Evolutionary conservation across 2,113 vertebrate species (phyloP).

Genomic region (Microcebus ravelobensis): DNA sequence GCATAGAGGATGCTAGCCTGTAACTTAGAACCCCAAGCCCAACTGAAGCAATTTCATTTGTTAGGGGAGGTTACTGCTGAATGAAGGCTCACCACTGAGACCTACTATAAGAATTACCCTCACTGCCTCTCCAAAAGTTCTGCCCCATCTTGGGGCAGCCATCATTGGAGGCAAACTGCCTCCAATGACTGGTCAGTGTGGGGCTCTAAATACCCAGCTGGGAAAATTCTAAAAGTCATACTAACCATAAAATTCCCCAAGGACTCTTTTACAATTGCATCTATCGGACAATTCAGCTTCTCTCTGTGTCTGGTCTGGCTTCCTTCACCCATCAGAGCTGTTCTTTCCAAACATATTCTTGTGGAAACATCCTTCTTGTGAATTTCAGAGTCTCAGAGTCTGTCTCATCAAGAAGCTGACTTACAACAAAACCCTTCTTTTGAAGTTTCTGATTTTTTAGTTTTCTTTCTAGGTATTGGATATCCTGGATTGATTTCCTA

Average conservation of each 20-base stretch:
- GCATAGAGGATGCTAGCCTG: background rate
- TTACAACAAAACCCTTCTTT: background rate
- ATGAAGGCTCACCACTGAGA: background rate
- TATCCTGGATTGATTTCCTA: background rate
- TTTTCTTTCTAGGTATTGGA: background rate
- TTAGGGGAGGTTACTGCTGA: background rate
- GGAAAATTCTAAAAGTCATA: background rate
- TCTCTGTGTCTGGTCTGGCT: background rate
- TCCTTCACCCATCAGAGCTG: background rate
- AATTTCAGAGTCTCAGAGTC: background rate
- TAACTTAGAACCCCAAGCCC: background rate
- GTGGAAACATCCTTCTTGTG: background rate
- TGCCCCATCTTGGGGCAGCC: background rate
- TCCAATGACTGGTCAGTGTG: background rate
- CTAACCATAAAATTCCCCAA: background rate
- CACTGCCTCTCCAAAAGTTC: background rate
- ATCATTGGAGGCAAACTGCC: no score
- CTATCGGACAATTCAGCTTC: background rate
- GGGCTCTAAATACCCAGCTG: background rate
- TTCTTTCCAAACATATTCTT: background rate
- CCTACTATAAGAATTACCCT: background rate
- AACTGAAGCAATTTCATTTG: background rate
- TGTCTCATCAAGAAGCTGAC: background rate
- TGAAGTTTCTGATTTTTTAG: background rate
- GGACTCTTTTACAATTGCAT: accelerated